Conservation (phyloP, 2,113 vertebrate genomes). For the Gyps fulvus region DNA sequence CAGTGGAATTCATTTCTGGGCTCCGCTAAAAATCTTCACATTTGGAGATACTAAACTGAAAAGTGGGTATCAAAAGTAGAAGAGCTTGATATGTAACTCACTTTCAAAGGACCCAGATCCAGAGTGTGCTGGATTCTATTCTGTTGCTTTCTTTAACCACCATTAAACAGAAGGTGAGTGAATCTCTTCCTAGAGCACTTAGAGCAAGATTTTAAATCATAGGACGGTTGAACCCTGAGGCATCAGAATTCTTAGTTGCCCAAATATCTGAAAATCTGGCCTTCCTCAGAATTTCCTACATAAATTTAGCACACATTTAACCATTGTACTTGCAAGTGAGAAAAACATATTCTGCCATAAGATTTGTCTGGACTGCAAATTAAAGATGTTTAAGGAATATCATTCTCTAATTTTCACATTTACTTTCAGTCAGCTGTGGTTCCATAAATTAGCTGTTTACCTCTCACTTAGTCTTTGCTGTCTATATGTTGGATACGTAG, state of each 20-base stretch:
- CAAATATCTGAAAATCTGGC: not conserved
- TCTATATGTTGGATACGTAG: accelerated
- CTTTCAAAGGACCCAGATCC: not conserved
- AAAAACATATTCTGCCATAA: not conserved
- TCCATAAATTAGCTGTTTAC: not conserved
- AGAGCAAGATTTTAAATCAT: not conserved
- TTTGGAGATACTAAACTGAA: not conserved
- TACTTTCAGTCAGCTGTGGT: not conserved
- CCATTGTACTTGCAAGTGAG: not conserved
- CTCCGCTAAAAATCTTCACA: not conserved
- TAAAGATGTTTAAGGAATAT: not conserved
- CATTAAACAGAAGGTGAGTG: not conserved
- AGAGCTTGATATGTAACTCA: not conserved
- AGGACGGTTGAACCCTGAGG: not conserved
- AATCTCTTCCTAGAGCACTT: not conserved
- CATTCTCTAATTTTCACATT: not conserved
- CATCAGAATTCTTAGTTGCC: not conserved
- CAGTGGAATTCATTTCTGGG: not conserved
- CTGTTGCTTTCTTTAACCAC: not conserved
- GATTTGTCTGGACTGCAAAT: not conserved
- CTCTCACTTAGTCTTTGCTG: not conserved
- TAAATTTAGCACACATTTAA: not conserved
- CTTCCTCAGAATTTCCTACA: not conserved
- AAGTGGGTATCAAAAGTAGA: not conserved
- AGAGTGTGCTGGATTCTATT: not conserved